A percentile compares a stretch with the other conserved stretches of the same genome.
phyloP scores from a whole-genome alignment of 2,888 invertebrate genomes.

The Agrypnus murinus region DNA sequence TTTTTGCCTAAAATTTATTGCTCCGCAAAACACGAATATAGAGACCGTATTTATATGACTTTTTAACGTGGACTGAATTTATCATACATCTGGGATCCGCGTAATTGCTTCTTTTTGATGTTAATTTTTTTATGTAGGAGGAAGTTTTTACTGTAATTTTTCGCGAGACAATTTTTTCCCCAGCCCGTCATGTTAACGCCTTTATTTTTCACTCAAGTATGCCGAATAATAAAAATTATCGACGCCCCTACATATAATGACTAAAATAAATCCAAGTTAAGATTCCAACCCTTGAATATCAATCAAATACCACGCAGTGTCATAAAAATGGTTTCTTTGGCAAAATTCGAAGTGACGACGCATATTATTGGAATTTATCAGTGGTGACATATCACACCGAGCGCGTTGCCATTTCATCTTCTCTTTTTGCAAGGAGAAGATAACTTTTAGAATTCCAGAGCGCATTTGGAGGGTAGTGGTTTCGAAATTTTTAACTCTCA shows the following conservation, averaged over 20 bases:
- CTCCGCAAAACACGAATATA: constrained; percentile 25
- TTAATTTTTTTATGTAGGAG: constrained; percentile 12
- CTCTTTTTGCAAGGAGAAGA: neutral
- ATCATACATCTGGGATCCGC: constrained; percentile 17
- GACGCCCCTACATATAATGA: too few relatives aligned
- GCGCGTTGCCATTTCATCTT: constrained; percentile 19
- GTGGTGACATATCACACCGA: constrained; percentile 22
- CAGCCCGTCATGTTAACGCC: too few relatives aligned
- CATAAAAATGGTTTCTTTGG: constrained; percentile 9
- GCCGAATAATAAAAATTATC: too few relatives aligned
- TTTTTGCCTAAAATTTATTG: constrained; percentile 21
- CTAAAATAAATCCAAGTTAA: neutral
- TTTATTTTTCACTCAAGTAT: too few relatives aligned
- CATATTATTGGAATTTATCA: constrained; percentile 31
- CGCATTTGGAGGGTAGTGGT: too few relatives aligned
- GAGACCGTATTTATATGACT: constrained; percentile 28
- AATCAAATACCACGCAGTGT: neutral
- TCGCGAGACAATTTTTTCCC: too few relatives aligned
- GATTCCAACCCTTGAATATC: constrained; percentile 12
- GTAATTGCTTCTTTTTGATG: constrained; percentile 23
- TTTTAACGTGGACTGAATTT: constrained; percentile 25
- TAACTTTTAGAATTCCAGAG: too few relatives aligned
- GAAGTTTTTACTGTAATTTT: too few relatives aligned
- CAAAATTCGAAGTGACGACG: constrained; percentile 30
- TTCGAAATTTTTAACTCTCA: too few relatives aligned